Base-by-base conservation (phyloP, 2,797 vertebrate genomes). In the Poeciliopsis turneri region DNA sequence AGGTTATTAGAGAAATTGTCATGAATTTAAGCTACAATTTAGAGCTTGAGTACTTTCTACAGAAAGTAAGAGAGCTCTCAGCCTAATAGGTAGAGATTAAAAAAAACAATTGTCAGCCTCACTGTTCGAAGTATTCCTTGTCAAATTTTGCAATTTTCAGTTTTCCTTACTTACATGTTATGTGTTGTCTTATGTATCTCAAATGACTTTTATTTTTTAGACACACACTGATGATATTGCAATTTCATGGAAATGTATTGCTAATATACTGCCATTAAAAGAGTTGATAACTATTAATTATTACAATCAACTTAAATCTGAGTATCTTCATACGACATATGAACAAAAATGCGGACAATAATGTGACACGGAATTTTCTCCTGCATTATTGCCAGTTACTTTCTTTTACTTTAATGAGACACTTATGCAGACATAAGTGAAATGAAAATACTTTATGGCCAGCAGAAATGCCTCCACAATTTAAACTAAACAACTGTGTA, bases 1-100 rank as follows among this genome's bases (percentile, higher is more conserved):
- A 92, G 90, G 85, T 92, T 82, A 79, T 84, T 49, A 82, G 74
- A 86, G 78, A 47, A 76, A 59, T 23, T 3, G 33, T 61, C 18
- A 47, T 51, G 75, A 36, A 76, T 82, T 75, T 55, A 70, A 70
- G 72, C 39, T 59, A 6, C 6, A 73, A 77, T 13, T 59, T 57
- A 23, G 15, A 68, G 25, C 39, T 80, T 76, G 28, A 77, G 82
- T 76, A 59, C 78, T 73, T 82, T 39, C 36, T 43, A 30, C 11
- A 74, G 47, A 2, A 76, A 51, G 57, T 36, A 59, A 71, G 39
- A 5, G 73, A 64, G 47, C 47, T 71, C 1, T 59, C 3, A 39
- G 72, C 10, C 76, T 2, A 61, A 55, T 28, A 36, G 55, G 61
- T 25, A 78, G 13, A 45, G 9, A 53, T 39, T 30, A 13, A 73